Evolutionary conservation across 2,797 vertebrate genomes (phyloP).

Genomic region (Ceyx erithaca): DNA sequence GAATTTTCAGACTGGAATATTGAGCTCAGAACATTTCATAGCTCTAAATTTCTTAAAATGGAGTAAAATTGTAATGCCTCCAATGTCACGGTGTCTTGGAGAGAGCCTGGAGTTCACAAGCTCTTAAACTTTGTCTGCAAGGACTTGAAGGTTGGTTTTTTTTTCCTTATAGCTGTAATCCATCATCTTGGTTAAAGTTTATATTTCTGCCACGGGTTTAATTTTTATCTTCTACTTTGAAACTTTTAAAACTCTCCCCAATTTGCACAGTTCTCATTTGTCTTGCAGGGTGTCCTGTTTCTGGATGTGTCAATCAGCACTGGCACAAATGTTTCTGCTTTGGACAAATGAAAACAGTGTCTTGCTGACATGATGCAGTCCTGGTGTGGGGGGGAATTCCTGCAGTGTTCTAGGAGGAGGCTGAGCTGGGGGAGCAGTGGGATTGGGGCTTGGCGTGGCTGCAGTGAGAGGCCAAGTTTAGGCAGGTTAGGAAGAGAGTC

Average conservation of each 20-base stretch:
- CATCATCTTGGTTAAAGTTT: background rate
- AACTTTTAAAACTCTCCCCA: background rate
- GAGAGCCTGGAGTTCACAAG: background rate
- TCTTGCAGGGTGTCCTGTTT: background rate
- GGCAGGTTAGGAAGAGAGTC: background rate
- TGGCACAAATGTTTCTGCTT: background rate
- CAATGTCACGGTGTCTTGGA: rapidly evolving
- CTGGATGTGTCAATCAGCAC: background rate
- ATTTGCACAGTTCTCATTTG: background rate
- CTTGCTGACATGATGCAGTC: background rate
- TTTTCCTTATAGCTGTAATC: background rate
- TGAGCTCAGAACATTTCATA: background rate
- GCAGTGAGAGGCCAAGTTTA: background rate
- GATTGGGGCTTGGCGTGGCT: background rate
- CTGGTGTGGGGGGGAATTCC: background rate
- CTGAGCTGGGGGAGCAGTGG: background rate
- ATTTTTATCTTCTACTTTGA: background rate
- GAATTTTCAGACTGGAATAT: background rate
- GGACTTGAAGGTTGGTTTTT: background rate
- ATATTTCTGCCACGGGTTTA: background rate
- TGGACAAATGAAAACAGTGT: background rate
- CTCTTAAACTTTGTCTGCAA: background rate
- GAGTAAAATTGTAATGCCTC: background rate
- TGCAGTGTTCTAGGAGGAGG: rapidly evolving
- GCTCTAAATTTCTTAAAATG: background rate